Percentiles rank a stretch among this genome's conserved stretches.
Conservation (phyloP, 64 coral and sea anemone species). For the Trachythela sp. region DNA sequence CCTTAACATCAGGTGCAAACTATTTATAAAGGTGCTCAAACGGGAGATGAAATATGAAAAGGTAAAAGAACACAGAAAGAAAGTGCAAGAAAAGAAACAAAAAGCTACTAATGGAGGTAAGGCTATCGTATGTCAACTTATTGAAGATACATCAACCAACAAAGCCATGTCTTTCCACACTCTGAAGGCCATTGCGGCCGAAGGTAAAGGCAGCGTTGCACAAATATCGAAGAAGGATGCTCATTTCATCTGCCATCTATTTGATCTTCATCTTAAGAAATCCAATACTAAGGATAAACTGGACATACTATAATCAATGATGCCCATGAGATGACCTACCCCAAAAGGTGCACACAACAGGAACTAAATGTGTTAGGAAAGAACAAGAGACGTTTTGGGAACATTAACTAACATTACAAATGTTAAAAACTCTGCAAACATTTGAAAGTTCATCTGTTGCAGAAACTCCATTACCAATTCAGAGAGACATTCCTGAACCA, state of each 20-base stretch:
- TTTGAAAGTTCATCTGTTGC: background rate
- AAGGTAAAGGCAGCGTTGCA: background rate
- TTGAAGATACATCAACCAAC: slow-evolving; percentile 11
- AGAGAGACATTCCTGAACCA: no score
- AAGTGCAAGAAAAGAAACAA: slow-evolving; percentile 20
- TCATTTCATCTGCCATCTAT: slow-evolving; percentile 17
- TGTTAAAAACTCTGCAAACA: background rate
- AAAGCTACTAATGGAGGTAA: background rate
- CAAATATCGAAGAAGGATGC: background rate
- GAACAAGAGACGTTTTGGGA: background rate
- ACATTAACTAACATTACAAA: background rate
- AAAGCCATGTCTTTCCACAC: background rate
- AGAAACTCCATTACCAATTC: no score
- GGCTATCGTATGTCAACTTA: background rate
- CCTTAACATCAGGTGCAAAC: slow-evolving; percentile 25
- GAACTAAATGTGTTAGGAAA: background rate
- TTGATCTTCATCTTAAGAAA: background rate
- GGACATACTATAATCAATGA: background rate
- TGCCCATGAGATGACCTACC: background rate
- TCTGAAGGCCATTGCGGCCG: slow-evolving; percentile 1
- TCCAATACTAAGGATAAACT: background rate
- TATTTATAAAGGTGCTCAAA: slow-evolving; percentile 22
- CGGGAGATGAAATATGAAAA: slow-evolving; percentile 14
- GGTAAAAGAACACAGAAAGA: slow-evolving; percentile 31
- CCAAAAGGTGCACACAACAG: background rate